A percentile compares a stretch with the other conserved stretches of the same genome.
These are phyloP conservation scores for Linnaemya tessellans DNA, from an alignment of 2,888 invertebrate genomes.

Conservation along the genomic window DNA sequence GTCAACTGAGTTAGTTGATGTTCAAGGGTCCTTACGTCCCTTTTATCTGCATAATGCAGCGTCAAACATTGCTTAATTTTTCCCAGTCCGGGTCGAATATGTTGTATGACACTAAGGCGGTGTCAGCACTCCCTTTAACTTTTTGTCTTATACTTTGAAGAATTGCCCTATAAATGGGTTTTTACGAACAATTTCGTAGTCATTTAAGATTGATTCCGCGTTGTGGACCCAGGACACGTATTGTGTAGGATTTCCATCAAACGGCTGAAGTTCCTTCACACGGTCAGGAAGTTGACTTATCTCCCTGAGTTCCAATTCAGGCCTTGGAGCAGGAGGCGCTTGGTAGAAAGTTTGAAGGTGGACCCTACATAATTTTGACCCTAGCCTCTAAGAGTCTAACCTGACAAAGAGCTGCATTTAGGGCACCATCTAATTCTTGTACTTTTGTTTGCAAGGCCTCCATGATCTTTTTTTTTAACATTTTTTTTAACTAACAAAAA, in stretches of 20 bases:
- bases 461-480: too few species aligned
- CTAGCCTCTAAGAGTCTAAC: too few species aligned
- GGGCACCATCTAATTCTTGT: too few species aligned
- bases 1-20: not conserved
- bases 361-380: too few species aligned
- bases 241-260: constrained; percentile 57
- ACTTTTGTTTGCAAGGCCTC: too few species aligned
- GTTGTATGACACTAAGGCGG: not conserved
- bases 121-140: not conserved
- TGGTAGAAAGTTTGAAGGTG: too few species aligned
- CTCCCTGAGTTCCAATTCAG: not conserved
- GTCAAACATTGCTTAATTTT: not conserved
- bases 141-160: constrained; percentile 21
- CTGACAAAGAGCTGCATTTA: too few species aligned
- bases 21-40: not conserved
- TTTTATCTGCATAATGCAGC: not conserved
- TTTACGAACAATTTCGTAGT: constrained; percentile 53
- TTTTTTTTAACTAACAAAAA: too few species aligned
- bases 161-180: constrained; percentile 66
- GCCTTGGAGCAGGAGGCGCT: too few species aligned
- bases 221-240: constrained; percentile 66
- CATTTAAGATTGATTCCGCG: constrained; percentile 62
- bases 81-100: not conserved
- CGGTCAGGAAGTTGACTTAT: constrained; percentile 48
- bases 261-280: constrained; percentile 53